Base-by-base conservation (phyloP, 2,797 vertebrate genomes). In the Chromis chromis region DNA sequence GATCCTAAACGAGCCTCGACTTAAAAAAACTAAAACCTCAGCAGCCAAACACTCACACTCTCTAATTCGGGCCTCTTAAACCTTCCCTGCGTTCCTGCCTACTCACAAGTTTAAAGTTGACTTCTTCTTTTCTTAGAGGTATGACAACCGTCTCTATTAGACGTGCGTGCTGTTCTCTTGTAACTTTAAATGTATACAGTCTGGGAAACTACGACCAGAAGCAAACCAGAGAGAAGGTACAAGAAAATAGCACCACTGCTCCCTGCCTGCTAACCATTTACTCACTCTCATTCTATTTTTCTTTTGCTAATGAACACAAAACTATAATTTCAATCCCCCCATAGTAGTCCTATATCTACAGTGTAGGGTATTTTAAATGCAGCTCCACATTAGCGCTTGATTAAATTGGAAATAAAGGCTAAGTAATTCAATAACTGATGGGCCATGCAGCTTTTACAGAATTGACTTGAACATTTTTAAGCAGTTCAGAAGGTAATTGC, bases 161-260 rank as follows among this genome's bases (percentile, higher is more conserved):
- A 84, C 81, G 61, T 70, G 79, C 71, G 73, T 94, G 93, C 91
- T 94, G 89, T 94, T 92, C 89, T 96, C 94, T 95, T 95, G 91
- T 93, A 93, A 93, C 91, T 90, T 87, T 28, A 61, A 81, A 65
- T 46, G 25, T 44, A 48, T 4, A 31, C 53, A 48, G 53, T 58
- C 58, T 56, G 65, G 76, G 55, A 68, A 69, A 66, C 33, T 12
- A 44, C 27, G 44, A 57, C 44, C 50, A 68, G 58, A 79, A 79
- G 70, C 63, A 59, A 85, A 63, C 67, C 17, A 50, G 57, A 85
- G 88, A 53, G 19, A 9, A 85, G 88, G 79, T 92, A 88, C 90
- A 94, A 96, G 93, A 92, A 87, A 95, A 95, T 89, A 91, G 91
- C 91, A 92, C 91, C 86, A 82, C 84, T 84, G 70, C 82, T 80